phyloP scores from a whole-genome alignment of 2,888 invertebrate species.

The Tricholauxania praeusta region DNA sequence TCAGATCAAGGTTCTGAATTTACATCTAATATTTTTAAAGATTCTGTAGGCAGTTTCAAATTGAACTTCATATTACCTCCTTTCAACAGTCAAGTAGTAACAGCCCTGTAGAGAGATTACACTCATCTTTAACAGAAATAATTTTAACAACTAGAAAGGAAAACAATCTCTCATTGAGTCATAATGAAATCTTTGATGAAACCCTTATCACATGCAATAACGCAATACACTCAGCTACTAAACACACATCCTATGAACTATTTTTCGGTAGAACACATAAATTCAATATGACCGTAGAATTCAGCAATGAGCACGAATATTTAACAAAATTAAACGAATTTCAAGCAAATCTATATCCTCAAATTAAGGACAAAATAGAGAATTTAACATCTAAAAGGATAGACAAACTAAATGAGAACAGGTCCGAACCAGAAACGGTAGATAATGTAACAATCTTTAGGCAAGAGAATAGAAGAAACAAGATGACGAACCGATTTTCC shows the following conservation, averaged over 20 bases:
- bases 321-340: background rate
- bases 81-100: conserved; percentile 37
- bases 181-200: conserved; percentile 42
- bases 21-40: conserved; percentile 40
- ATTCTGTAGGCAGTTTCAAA: conserved; percentile 36
- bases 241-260: conserved; percentile 36
- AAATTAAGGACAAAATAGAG: conserved; percentile 29
- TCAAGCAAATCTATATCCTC: conserved; percentile 30
- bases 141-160: conserved; percentile 39
- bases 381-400: conserved; percentile 13
- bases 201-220: conserved; percentile 25
- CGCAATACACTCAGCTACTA: conserved; percentile 25
- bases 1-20: conserved; percentile 39
- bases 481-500: background rate
- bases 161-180: conserved; percentile 29
- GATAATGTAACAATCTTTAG: conserved; percentile 34
- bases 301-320: conserved; percentile 6
- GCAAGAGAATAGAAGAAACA: conserved; percentile 39
- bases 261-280: conserved; percentile 43
- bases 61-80: conserved; percentile 33
- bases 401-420: conserved; percentile 37
- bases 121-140: conserved; percentile 34
- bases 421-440: conserved; percentile 21
- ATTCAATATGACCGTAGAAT: conserved; percentile 21
- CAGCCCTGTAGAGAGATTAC: conserved; percentile 27